Conservation (phyloP, 2,113 vertebrate species). For the Notarius quadriscutis region DNA sequence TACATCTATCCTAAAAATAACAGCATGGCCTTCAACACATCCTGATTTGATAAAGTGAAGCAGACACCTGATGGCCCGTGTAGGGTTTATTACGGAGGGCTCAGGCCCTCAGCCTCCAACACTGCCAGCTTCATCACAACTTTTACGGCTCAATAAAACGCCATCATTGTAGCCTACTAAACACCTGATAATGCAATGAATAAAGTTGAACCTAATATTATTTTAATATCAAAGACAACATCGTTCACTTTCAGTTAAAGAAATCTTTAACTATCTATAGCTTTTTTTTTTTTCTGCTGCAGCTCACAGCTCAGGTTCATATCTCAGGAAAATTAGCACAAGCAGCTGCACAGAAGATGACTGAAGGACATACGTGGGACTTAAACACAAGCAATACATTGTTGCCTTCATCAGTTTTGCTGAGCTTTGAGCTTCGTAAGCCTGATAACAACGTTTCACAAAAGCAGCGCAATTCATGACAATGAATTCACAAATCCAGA, state of each 20-base stretch:
- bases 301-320: not conserved
- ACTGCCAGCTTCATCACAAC: conserved; percentile 14
- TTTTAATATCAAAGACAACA: not conserved
- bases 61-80: conserved; percentile 48
- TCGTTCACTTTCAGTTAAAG: not conserved
- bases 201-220: not conserved
- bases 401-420: not conserved
- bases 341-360: conserved; percentile 6
- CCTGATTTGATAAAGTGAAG: conserved; percentile 58
- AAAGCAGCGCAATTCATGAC: not conserved
- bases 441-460: not conserved
- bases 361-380: not conserved
- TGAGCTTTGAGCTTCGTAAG: not conserved
- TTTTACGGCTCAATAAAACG: not conserved
- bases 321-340: not conserved
- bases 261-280: not conserved
- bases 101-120: not conserved
- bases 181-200: not conserved
- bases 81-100: conserved; percentile 51
- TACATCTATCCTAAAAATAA: conserved; percentile 64
- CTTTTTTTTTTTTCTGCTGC: not conserved
- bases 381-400: conserved; percentile 18
- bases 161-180: not conserved
- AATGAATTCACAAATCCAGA: not conserved
- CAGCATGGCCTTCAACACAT: conserved; percentile 57